A percentile compares a stretch with the other conserved stretches of the same genome.
These are phyloP conservation scores for Oreohelix idahoensis DNA, from an alignment of 1,140 invertebrate species.

Conservation along the genomic window DNA sequence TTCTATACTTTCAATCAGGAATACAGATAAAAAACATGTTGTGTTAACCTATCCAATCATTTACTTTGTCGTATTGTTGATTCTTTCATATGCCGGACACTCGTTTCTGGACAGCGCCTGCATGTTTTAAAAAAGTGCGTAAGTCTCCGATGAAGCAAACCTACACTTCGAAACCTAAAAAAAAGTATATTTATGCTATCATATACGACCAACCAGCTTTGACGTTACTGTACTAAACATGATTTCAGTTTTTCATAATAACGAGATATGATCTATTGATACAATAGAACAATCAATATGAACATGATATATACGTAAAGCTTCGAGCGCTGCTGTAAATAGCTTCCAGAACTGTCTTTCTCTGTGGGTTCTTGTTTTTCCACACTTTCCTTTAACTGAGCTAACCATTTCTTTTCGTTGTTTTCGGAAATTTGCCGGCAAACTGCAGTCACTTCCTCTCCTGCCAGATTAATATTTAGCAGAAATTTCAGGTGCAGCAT, in stretches of 20 bases:
- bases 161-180: no score
- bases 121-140: no score
- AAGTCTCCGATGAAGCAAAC: no score
- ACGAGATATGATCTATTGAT: background rate
- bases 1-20: no score
- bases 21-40: no score
- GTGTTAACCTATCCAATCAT: no score
- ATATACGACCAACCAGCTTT: no score
- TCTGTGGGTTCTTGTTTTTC: background rate
- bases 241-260: background rate
- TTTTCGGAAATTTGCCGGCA: background rate
- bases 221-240: no score
- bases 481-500: constrained; percentile 11
- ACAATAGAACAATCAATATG: background rate
- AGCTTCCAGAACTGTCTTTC: background rate
- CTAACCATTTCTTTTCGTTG: constrained; percentile 7
- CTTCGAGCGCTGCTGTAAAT: background rate
- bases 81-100: no score
- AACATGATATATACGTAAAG: background rate
- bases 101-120: no score
- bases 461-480: background rate
- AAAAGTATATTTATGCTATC: no score
- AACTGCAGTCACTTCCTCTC: background rate
- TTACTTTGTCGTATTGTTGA: no score
- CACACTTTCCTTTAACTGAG: background rate